Base-by-base conservation (phyloP, 2,797 vertebrate genomes). In the Toxotes lorentzi region DNA sequence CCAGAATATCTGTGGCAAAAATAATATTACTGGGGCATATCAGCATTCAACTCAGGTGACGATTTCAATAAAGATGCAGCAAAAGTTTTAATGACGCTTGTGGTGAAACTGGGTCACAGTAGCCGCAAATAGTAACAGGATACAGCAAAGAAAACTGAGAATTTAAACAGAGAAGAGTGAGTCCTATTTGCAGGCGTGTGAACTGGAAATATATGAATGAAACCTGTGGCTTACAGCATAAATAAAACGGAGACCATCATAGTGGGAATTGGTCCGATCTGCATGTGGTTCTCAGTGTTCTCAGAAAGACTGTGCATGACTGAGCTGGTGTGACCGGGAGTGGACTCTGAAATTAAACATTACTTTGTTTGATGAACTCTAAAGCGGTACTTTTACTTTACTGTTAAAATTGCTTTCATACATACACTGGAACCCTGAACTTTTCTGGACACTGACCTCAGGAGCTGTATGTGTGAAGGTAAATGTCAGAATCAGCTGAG, bases 1-100 rank as follows among this genome's bases (percentile, higher is more conserved):
- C 34, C 43, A 11, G 19, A 76, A 40, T 70, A 67, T 75, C 69
- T 40, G 19, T 68, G 40, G 70, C 14, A 74, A 61, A 79, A 67
- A 73, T 30, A 70, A 50, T 58, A 47, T 53, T 54, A 59, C 69
- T 41, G 16, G 47, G 14, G 27, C 34, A 5, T 63, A 70, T 86
- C 11, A 61, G 58, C 73, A 71, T 84, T 70, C 61, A 57, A 45
- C 65, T 57, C 57, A 69, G 61, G 62, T 62, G 76, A 59, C 27
- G 69, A 78, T 65, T 54, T 82, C 45, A 87, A 80, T 73, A 76
- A 63, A 79, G 40, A 81, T 63, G 53, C 21, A 73, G 57, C 67
- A 48, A 82, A 82, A 58, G 47, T 79, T 90, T 87, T 71, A 89
- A 85, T 84, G 81, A 82, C 64, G 71, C 65, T 59, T 61, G n/a